Base-by-base conservation (phyloP, 2,888 invertebrate species). In the Drosophila fulvimacula region DNA sequence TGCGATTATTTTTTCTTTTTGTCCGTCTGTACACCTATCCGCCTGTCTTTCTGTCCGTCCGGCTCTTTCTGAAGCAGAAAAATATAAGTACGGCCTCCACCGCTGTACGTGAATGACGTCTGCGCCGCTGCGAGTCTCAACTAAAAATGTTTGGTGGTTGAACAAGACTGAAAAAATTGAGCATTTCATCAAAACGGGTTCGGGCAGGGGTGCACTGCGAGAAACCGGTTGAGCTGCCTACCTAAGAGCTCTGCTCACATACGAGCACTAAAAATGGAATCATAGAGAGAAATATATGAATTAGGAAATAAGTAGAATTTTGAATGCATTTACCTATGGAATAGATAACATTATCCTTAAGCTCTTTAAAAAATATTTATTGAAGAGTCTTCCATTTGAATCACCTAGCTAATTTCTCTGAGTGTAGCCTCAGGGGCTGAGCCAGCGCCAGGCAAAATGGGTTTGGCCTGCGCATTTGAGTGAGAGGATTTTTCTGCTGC, bases 131-230 rank as follows among this genome's bases (percentile, higher is more conserved):
- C 71, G 75, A 80, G 80, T 87, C 72, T 72, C 53, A 81, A 89
- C 81, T 79, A 78, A 78, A 80, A 89, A 80, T 90, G 86, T 70
- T 72, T 59, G 90, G 81, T 84, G 82, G 89, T 85, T 83, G 83
- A 82, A 82, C 73, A 63, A 78, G 79, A 68, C 76, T 48, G 72
- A 78, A 82, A 81, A 77, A 80, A 17, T 68, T 69, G 60, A 80
- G 70, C 71, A 78, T 76, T 78, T 79, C 59, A 79, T 78, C 69
- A 73, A 77, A 81, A 69, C 66, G 64, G 65, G 77, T 76, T 80
- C 51, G 32, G 49, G 63, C 11, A 19, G 55, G 36, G 52, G 59
- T 53, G 30, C 76, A 71, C 74, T 78, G 66, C 19, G 11, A 53
- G n/a, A 73, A 78, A 64, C 19, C n/a, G 30, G 24, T 11, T 11